Percentiles rank a stretch among this genome's conserved stretches.
These are phyloP conservation scores for Melanogrammus aeglefinus DNA, from an alignment of 2,797 vertebrate genomes.

Conservation along the genomic window DNA sequence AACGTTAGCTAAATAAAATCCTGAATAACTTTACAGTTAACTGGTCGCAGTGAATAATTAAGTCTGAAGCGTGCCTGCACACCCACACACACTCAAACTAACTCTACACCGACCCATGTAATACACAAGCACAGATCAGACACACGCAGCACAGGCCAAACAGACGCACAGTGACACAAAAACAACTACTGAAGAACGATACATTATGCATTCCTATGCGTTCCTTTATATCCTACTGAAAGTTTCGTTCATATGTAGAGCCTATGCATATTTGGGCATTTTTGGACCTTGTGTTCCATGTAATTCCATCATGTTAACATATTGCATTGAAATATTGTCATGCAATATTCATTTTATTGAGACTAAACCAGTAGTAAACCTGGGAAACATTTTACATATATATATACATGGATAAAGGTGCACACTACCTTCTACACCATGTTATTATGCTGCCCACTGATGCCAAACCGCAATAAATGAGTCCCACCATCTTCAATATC, in stretches of 20 bases:
- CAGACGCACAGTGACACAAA: neutral
- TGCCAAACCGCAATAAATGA: neutral
- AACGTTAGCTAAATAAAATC: too few relatives aligned
- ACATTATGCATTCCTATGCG: neutral
- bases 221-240: neutral
- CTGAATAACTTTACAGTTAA: neutral
- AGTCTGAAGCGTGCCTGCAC: neutral
- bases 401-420: neutral
- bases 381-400: neutral
- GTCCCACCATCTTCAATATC: neutral
- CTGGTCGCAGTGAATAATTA: neutral
- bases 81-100: neutral
- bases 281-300: neutral
- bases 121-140: neutral
- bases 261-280: neutral
- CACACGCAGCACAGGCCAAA: neutral
- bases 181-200: neutral
- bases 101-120: neutral
- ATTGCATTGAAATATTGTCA: neutral
- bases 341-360: neutral
- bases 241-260: neutral
- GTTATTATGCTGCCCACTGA: neutral
- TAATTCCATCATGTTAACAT: neutral
- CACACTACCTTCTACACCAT: neutral
- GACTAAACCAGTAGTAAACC: neutral